A percentile compares a stretch with the other conserved stretches of the same genome.
These are phyloP conservation scores for Epistrophe eligans DNA, from an alignment of 2,888 invertebrate species.

Conservation along the genomic window DNA sequence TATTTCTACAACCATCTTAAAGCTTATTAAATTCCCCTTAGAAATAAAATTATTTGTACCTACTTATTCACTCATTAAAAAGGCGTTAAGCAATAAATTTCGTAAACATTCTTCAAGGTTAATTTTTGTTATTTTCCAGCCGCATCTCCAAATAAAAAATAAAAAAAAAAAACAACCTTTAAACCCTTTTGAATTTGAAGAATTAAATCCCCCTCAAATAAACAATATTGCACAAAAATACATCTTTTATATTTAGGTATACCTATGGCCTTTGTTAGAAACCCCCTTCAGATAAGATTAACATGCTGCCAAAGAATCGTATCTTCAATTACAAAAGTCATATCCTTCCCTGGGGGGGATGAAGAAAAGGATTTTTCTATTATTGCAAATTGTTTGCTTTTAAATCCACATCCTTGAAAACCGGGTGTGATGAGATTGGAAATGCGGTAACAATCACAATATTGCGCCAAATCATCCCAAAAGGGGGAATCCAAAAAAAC, in stretches of 20 bases:
- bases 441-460: conserved; percentile 33
- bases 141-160: conserved; percentile 7
- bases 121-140: conserved; percentile 59
- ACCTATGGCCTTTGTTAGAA: too few relatives aligned
- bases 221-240: conserved; percentile 21
- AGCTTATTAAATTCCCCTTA: too few relatives aligned
- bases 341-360: conserved; percentile 59
- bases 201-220: conserved; percentile 57
- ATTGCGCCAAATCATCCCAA: conserved; percentile 36
- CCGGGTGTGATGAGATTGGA: conserved; percentile 1
- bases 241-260: neutral
- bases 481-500: conserved; percentile 32
- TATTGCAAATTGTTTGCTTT: conserved; percentile 8
- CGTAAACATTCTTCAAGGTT: conserved; percentile 46
- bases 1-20: too few relatives aligned
- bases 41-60: too few relatives aligned
- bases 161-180: neutral
- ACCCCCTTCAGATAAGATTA: conserved; percentile 63
- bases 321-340: conserved; percentile 33
- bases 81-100: conserved; percentile 70
- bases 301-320: conserved; percentile 47
- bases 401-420: conserved; percentile 24
- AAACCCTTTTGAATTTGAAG: conserved; percentile 26
- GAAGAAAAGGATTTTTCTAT: conserved; percentile 28
- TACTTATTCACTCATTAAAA: conserved; percentile 50